Evolutionary conservation across 2,113 vertebrate species (phyloP).

Genomic region (Tupaia chinensis): DNA sequence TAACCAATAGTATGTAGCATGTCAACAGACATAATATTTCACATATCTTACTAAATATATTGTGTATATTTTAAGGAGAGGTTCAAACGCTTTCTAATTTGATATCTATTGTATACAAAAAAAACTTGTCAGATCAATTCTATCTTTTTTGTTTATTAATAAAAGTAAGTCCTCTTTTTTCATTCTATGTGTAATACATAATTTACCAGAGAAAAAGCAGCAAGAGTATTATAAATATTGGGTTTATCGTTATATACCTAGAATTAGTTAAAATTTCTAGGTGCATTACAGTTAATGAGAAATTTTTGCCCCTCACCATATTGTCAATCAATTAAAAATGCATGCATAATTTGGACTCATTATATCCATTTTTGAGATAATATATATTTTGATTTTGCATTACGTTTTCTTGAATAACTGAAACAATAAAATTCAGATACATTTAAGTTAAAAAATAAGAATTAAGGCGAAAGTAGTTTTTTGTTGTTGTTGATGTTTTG

Average conservation of each 20-base stretch:
- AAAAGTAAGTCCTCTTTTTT: background rate
- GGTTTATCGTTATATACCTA: background rate
- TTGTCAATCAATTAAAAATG: constrained; percentile 40
- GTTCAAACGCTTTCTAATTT: background rate
- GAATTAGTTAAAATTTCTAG: background rate
- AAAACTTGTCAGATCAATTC: background rate
- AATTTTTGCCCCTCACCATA: background rate
- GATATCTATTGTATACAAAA: background rate
- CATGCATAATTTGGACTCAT: background rate
- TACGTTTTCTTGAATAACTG: background rate
- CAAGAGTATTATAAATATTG: fast-evolving
- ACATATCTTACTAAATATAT: background rate
- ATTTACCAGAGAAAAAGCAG: constrained; percentile 26
- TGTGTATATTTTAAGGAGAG: background rate
- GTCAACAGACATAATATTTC: background rate
- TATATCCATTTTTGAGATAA: background rate
- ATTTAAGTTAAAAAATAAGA: background rate
- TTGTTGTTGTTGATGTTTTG: background rate
- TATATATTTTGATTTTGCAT: background rate
- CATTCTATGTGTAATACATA: background rate
- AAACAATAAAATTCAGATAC: background rate
- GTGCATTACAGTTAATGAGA: background rate
- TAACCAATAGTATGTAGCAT: background rate
- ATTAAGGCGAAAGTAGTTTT: background rate
- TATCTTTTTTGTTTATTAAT: background rate